Base-by-base conservation (phyloP, 2,113 vertebrate genomes). In the Psettodes erumei region DNA sequence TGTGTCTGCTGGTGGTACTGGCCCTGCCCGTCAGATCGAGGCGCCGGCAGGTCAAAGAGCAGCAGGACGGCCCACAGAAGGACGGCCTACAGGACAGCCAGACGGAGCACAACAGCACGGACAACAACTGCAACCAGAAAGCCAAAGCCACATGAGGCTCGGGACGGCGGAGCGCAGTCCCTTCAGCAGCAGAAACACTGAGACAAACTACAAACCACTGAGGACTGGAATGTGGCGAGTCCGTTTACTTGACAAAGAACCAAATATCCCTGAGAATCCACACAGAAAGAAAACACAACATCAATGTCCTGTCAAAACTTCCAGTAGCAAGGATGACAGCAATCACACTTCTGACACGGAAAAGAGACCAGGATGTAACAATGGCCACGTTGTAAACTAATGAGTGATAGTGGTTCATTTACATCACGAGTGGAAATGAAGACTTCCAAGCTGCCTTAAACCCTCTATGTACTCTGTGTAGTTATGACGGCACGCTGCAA, bases 381-480 rank as follows among this genome's bases (percentile, higher is more conserved):
- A 73, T 48, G 77, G 74, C 63, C 71, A 79, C 19, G 37, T 60
- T 82, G 71, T 86, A 78, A 84, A 81, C 77, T 71, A 88, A 81
- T 64, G 72, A 71, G 59, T 25, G 71, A 74, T 83, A 78, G 79
- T 51, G 70, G 76, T 85, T 79, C 78, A 60, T 73, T 77, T 75
- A 66, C 48, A 71, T 79, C 80, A 79, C 45, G 81, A 83, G 79
- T 53, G 83, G 76, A 73, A 74, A 79, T 28, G 67, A 79, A 77
- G 84, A 89, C 85, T 92, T 91, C 87, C 82, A 93, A 94, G 95
- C 96, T 97, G 97, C 97, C 98, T 99, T 98, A 98, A 98, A 96
- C 95, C 95, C 94, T 96, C 94, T 92, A 86, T 95, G 93, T 95
- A 96, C 94, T 95, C n/a, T n/a, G n/a, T n/a, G n/a, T 15, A 58